Percentiles rank a stretch among this genome's conserved stretches.
phyloP scores from a whole-genome alignment of 2,797 vertebrate genomes.

The Hipposideros larvatus region DNA sequence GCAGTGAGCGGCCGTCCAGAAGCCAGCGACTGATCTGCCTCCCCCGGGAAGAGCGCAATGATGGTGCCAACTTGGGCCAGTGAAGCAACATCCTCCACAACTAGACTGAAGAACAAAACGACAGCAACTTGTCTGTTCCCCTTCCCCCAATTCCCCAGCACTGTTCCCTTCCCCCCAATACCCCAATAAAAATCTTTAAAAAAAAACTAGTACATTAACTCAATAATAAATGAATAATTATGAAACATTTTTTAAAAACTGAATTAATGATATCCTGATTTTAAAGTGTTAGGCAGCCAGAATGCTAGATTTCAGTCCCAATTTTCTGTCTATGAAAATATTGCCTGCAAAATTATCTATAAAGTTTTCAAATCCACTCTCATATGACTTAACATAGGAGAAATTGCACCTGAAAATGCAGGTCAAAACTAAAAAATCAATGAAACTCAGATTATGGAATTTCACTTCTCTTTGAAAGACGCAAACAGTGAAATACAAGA shows the following conservation, averaged over 20 bases:
- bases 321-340: not conserved
- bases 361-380: not conserved
- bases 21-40: too few species aligned
- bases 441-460: slow-evolving; percentile 74
- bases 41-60: too few species aligned
- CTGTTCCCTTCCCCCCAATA: too few species aligned
- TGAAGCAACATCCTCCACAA: too few species aligned
- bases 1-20: too few species aligned
- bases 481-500: slow-evolving; percentile 69
- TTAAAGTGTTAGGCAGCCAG: slow-evolving; percentile 12
- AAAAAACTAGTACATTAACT: not conserved
- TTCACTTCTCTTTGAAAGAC: slow-evolving; percentile 84
- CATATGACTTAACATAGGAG: not conserved
- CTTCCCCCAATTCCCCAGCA: too few species aligned
- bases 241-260: not conserved
- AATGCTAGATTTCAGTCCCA: not conserved
- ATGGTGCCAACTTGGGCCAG: too few species aligned
- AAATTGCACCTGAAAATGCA: slow-evolving; percentile 46
- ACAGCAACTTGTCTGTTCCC: too few species aligned
- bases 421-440: slow-evolving; percentile 70
- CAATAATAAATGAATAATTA: slow-evolving; percentile 42
- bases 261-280: not conserved
- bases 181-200: too few species aligned
- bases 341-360: not conserved
- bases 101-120: too few species aligned